Evolutionary conservation across 92 coral and sea anemone species (phyloP), one percentile per base, ranked within the genome.

Genomic region (Actinostola sp.): DNA sequence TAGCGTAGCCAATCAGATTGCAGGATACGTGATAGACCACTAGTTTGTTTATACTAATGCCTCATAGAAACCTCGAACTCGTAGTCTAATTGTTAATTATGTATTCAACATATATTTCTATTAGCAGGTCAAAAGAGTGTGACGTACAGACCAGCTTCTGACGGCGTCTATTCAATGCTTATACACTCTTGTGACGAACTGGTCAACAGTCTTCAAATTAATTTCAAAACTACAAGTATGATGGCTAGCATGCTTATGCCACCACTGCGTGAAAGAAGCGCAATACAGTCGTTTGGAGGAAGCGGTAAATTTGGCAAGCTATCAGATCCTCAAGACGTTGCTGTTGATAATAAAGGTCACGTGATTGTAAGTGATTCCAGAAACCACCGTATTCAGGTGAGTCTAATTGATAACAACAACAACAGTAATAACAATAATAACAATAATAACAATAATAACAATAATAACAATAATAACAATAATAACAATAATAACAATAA

Each of bases 321-420:
- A 34, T 83, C 85, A 29, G 98, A 94, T 63, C 97, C 96, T 46
- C 95, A 89, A 56, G 98, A 96, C 49, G 96, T 94, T 24, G 95
- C 92, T 44, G 84, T 87, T 24, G 92, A 86, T 68, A 80, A 66
- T 35, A 58, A 82, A 5, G 95, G 98, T 25, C 85, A 88, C 79
- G 93, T 94, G 71, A 85, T 94, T 31, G 98, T 86, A 23, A 90
- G 94, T 20, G 98, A 94, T 66, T 82, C 97, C 8, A 89, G 91
- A 9, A 88, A 89, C 61, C 98, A 94, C 44, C 85, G 95, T 27
- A 82, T 94, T 20, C 97, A 91, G 97, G 98, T 94, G 57, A 29
- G 65, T 12, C 20, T 34, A 10, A 31, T n/a, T 32, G 10, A 27
- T 31, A 26, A 26, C 63, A 19, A n/a, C n/a, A n/a, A n/a, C n/a